Conservation (phyloP, 2,888 invertebrate genomes). For the Caenorhabditis afra region DNA sequence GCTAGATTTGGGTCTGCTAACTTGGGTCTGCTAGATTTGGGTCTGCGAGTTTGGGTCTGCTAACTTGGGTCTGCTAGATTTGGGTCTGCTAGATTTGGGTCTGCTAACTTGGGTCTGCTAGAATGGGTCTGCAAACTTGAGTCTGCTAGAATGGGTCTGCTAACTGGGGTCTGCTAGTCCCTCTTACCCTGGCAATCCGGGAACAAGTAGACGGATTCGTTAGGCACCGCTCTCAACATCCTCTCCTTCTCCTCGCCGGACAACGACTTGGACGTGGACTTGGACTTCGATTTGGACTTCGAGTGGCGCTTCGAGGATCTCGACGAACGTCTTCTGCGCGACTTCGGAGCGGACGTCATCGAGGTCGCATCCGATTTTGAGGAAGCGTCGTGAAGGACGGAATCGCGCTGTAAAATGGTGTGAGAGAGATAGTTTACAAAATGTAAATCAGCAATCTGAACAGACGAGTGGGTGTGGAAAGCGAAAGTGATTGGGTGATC, state of each 20-base stretch:
- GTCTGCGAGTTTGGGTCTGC: no score
- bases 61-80: no score
- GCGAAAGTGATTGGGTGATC: not conserved
- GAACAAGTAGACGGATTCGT: constrained; percentile 42
- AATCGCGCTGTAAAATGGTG: no score
- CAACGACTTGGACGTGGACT: not conserved
- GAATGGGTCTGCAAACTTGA: no score
- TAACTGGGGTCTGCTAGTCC: not conserved
- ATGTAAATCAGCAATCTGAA: not conserved
- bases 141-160: no score
- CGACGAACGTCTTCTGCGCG: no score
- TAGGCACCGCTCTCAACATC: constrained; percentile 37
- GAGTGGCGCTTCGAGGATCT: no score
- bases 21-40: no score
- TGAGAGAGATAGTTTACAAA: not conserved
- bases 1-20: no score
- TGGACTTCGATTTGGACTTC: not conserved
- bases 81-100: no score
- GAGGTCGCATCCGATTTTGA: not conserved
- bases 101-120: no score
- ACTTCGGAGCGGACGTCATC: no score
- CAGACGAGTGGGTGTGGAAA: not conserved
- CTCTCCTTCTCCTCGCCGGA: constrained; percentile 43
- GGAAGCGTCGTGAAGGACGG: not conserved
- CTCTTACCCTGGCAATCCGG: constrained; percentile 22